Conservation (phyloP, 2,888 invertebrate genomes). For the Idaea biselata region DNA sequence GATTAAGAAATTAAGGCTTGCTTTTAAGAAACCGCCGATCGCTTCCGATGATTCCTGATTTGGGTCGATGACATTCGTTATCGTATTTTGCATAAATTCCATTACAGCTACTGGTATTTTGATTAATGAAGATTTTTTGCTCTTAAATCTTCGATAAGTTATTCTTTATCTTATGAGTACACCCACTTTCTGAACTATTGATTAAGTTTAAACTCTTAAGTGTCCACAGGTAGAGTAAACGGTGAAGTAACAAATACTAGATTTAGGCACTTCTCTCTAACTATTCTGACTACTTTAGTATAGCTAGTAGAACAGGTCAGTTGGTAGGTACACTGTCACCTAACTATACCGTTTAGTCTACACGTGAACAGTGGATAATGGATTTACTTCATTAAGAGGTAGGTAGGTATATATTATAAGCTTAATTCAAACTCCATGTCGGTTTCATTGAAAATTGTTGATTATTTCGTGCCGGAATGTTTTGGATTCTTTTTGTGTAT, state of each 20-base stretch:
- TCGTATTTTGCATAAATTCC: slow-evolving; percentile 51
- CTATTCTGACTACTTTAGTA: too few relatives aligned
- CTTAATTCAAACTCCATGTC: too few relatives aligned
- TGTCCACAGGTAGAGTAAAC: not conserved
- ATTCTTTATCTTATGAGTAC: slow-evolving; percentile 8
- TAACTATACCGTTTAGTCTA: too few relatives aligned
- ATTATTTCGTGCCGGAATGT: too few relatives aligned
- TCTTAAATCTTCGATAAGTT: not conserved
- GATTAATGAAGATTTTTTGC: slow-evolving; percentile 29
- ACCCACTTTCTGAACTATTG: not conserved
- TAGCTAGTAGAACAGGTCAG: too few relatives aligned
- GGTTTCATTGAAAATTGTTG: too few relatives aligned
- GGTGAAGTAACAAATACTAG: too few relatives aligned
- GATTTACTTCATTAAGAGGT: too few relatives aligned
- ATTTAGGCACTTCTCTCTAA: too few relatives aligned
- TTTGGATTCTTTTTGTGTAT: too few relatives aligned
- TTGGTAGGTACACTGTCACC: not conserved
- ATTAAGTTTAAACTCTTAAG: not conserved
- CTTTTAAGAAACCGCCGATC: slow-evolving; percentile 64
- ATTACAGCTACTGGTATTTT: slow-evolving; percentile 37
- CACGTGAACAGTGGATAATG: too few relatives aligned
- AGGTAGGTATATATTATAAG: too few relatives aligned
- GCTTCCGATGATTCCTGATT: slow-evolving; percentile 53
- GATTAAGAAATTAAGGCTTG: slow-evolving; percentile 73
- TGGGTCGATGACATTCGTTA: slow-evolving; percentile 56